Percentiles rank a stretch among this genome's conserved stretches.
Conservation (phyloP, 2,888 invertebrate genomes). For the Callinectes sapidus region DNA sequence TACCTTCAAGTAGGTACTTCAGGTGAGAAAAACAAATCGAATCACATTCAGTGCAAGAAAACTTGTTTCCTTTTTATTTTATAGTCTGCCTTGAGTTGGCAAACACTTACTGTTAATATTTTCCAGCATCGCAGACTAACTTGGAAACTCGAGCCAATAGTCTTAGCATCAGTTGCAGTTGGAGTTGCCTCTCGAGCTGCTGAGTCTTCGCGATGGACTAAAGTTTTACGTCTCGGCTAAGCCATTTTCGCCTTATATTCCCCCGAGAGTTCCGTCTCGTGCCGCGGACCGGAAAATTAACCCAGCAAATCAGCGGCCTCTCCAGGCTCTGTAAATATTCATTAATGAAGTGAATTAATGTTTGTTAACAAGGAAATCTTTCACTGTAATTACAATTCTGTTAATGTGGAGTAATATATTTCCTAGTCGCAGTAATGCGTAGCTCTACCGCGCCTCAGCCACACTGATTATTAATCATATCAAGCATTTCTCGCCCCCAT, state of each 20-base stretch:
- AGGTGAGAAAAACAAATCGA: background rate
- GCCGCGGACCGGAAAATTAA: conserved; percentile 30
- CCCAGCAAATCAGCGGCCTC: conserved; percentile 32
- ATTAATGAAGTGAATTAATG: conserved; percentile 36
- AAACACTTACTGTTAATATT: background rate
- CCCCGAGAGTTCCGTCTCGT: conserved; percentile 26
- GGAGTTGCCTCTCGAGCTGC: conserved; percentile 14
- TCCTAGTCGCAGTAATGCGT: background rate
- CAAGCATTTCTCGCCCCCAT: conserved; percentile 36
- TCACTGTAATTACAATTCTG: conserved; percentile 23
- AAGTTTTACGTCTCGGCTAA: conserved; percentile 8
- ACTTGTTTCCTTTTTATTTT: background rate
- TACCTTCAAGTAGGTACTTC: background rate
- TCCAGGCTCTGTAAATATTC: conserved; percentile 27
- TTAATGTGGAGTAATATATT: conserved; percentile 28
- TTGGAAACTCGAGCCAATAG: conserved; percentile 25
- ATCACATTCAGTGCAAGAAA: background rate
- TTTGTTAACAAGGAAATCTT: conserved; percentile 37
- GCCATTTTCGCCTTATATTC: background rate
- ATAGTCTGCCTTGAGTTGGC: background rate
- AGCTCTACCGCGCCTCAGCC: background rate
- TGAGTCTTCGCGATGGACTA: conserved; percentile 16
- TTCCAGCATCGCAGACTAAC: conserved; percentile 5
- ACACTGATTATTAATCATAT: conserved; percentile 31
- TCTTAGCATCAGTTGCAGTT: conserved; percentile 24